Evolutionary conservation across 1,140 invertebrate species (phyloP).

Genomic region (Drosophila mauritiana): DNA sequence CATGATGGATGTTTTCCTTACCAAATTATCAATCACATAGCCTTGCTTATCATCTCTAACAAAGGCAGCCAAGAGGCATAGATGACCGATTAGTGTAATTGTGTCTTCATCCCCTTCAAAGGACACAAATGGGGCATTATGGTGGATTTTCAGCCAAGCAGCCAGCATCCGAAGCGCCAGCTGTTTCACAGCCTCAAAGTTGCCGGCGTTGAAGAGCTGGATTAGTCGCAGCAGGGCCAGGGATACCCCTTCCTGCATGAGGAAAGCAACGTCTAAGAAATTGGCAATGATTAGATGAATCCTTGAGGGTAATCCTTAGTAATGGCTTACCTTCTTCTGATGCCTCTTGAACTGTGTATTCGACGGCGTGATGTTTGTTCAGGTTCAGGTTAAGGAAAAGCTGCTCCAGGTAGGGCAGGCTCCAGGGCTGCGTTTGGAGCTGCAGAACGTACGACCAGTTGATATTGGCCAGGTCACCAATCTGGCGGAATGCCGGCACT

Average conservation of each 20-base stretch:
- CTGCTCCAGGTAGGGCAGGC: slow-evolving; percentile 58
- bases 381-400: slow-evolving; percentile 35
- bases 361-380: slow-evolving; percentile 62
- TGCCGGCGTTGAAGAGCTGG: slow-evolving; percentile 71
- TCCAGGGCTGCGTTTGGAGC: slow-evolving; percentile 61
- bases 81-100: slow-evolving; percentile 62
- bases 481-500: slow-evolving; percentile 30
- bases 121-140: background rate
- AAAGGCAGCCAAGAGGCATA: slow-evolving; percentile 71
- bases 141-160: slow-evolving; percentile 62
- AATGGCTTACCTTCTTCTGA: slow-evolving; percentile 43
- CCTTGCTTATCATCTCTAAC: slow-evolving; percentile 69
- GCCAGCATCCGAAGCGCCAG: slow-evolving; percentile 65
- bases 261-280: slow-evolving; percentile 51
- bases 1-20: slow-evolving; percentile 1
- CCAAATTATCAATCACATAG: slow-evolving; percentile 77
- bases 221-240: slow-evolving; percentile 65
- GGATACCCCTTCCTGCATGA: slow-evolving; percentile 52
- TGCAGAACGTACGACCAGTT: slow-evolving; percentile 69
- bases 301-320: too few species aligned
- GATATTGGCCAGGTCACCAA: slow-evolving; percentile 46
- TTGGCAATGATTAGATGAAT: background rate
- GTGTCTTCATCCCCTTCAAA: slow-evolving; percentile 23
- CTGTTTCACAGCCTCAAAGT: slow-evolving; percentile 72
- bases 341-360: slow-evolving; percentile 60